Evolutionary conservation across 2,113 vertebrate genomes (phyloP).

Genomic region (Bubalus kerabau): DNA sequence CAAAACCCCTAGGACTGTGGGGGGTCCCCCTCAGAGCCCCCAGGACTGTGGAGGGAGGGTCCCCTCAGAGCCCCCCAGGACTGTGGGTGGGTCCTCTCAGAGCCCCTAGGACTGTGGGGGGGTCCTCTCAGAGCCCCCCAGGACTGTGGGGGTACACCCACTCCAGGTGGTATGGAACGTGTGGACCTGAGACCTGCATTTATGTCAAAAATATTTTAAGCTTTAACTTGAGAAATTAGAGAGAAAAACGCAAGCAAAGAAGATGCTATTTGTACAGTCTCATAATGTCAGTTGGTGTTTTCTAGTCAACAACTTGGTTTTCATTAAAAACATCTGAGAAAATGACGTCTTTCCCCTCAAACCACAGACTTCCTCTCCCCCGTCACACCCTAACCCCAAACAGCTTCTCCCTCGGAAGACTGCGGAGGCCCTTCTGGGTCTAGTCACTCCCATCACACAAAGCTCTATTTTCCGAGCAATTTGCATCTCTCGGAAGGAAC

Average conservation of each 20-base stretch:
- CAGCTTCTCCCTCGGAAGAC: neutral
- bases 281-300: neutral
- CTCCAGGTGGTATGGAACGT: neutral
- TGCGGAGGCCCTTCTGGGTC: neutral
- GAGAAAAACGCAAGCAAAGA: neutral
- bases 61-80: no score
- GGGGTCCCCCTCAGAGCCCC: no score
- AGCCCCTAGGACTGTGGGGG: neutral
- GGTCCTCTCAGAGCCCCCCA: fast-evolving
- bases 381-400: neutral
- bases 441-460: neutral
- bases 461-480: neutral
- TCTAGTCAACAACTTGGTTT: neutral
- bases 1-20: no score
- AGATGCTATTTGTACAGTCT: neutral
- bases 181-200: neutral
- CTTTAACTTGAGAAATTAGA: neutral
- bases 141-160: neutral
- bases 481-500: neutral
- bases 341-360: neutral
- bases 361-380: neutral
- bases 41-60: no score
- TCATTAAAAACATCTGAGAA: neutral
- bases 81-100: neutral
- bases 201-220: neutral